These are phyloP conservation scores for Polia nebulosa DNA, from an alignment of 2,888 invertebrate genomes.

Conservation along the genomic window DNA sequence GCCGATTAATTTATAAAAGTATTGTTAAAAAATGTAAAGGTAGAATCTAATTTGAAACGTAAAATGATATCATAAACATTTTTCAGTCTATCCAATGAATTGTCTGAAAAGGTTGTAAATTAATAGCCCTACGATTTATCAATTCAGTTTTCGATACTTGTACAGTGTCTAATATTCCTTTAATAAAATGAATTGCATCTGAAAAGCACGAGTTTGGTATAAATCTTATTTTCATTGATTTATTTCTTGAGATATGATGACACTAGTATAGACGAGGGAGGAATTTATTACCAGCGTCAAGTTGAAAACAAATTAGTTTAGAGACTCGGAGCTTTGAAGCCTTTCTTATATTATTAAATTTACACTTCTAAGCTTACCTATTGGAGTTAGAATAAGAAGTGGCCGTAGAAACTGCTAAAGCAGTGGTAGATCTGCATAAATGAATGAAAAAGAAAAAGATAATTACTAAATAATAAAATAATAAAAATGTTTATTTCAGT, in stretches of 20 bases:
- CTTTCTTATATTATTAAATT: conserved; percentile 15
- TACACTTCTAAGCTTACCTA: background rate
- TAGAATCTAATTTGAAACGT: background rate
- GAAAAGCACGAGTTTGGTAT: conserved; percentile 24
- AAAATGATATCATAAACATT: background rate
- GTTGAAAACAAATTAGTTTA: conserved; percentile 23
- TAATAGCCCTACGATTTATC: conserved; percentile 21
- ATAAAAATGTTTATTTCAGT: too few species aligned
- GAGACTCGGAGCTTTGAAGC: conserved; percentile 3
- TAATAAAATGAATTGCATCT: conserved; percentile 25
- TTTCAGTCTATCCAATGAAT: conserved; percentile 3
- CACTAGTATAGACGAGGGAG: conserved; percentile 21
- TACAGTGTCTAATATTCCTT: conserved; percentile 29
- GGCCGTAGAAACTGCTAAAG: background rate
- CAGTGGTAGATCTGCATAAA: too few species aligned
- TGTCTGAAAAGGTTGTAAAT: conserved; percentile 13
- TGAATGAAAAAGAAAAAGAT: too few species aligned
- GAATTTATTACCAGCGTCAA: conserved; percentile 32
- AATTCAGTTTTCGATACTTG: conserved; percentile 16
- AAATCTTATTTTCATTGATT: conserved; percentile 38
- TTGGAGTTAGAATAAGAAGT: background rate
- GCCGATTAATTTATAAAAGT: too few species aligned
- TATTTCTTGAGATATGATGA: conserved; percentile 43
- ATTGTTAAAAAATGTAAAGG: too few species aligned
- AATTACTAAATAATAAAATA: too few species aligned